These are phyloP conservation scores for Brachionus sp. DNA, from an alignment of 1,140 invertebrate genomes.

Conservation along the genomic window DNA sequence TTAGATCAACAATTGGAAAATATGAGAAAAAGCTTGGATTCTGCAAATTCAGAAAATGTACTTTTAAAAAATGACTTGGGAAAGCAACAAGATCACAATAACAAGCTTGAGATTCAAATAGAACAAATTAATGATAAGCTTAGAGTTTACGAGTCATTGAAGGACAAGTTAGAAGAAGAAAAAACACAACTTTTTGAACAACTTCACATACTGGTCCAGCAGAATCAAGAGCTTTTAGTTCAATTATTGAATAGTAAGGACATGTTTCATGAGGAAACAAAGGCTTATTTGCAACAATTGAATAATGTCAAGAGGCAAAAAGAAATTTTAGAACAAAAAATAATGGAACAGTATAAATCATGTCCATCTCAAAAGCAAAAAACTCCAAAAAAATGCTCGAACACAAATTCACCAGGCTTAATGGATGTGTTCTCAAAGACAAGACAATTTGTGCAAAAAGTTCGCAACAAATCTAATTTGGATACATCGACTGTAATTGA, in stretches of 20 bases:
- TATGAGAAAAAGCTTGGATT: not conserved
- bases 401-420: not conserved
- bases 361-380: conserved; percentile 22
- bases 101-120: not conserved
- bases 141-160: conserved; percentile 13
- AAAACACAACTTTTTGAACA: conserved; percentile 41
- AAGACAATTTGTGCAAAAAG: conserved; percentile 42
- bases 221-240: conserved; percentile 38
- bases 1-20: not conserved
- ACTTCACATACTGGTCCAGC: conserved; percentile 5
- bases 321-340: conserved; percentile 45
- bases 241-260: conserved; percentile 36
- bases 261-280: conserved; percentile 41
- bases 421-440: conserved; percentile 40
- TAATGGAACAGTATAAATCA: conserved; percentile 45
- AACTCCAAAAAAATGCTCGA: not conserved
- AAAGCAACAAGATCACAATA: not conserved
- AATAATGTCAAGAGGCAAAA: conserved; percentile 35
- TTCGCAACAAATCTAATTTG: conserved; percentile 37
- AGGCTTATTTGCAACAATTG: conserved; percentile 41
- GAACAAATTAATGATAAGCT: not conserved
- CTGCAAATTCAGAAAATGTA: not conserved
- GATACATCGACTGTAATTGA: not conserved
- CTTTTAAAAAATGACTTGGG: not conserved
- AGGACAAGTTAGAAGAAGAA: conserved; percentile 35